Conservation (phyloP, 2,113 vertebrate genomes). For the Gobio gobio region DNA sequence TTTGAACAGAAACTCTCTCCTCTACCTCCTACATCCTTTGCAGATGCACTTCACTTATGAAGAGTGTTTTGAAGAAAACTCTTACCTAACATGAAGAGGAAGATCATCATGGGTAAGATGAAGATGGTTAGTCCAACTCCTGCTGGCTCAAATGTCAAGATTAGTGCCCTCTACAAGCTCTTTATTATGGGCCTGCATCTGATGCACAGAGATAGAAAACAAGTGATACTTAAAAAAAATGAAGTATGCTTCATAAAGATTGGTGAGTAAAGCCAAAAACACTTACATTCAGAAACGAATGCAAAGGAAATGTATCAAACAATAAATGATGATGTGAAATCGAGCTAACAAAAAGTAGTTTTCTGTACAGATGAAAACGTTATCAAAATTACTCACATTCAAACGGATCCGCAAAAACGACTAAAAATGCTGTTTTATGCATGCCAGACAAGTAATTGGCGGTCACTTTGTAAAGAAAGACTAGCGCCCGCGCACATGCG, state of each 20-base stretch:
- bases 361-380: no score
- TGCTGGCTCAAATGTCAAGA: constrained; percentile 3
- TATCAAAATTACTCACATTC: no score
- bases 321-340: not conserved
- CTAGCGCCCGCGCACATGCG: no score
- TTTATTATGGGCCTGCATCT: not conserved
- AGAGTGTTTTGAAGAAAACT: not conserved
- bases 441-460: no score
- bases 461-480: no score
- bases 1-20: not conserved
- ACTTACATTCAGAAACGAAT: not conserved
- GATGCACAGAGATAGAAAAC: constrained; percentile 6
- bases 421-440: no score
- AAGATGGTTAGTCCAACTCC: not conserved
- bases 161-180: not conserved
- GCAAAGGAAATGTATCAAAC: not conserved
- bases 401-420: no score
- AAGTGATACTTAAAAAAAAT: not conserved
- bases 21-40: constrained; percentile 43
- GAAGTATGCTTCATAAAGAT: not conserved
- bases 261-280: not conserved
- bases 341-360: not conserved
- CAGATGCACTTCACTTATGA: not conserved
- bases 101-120: constrained; percentile 1
- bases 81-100: constrained; percentile 32